Conservation (phyloP, 1,140 invertebrate genomes). For the Pseudomyrmex flavicornis region DNA sequence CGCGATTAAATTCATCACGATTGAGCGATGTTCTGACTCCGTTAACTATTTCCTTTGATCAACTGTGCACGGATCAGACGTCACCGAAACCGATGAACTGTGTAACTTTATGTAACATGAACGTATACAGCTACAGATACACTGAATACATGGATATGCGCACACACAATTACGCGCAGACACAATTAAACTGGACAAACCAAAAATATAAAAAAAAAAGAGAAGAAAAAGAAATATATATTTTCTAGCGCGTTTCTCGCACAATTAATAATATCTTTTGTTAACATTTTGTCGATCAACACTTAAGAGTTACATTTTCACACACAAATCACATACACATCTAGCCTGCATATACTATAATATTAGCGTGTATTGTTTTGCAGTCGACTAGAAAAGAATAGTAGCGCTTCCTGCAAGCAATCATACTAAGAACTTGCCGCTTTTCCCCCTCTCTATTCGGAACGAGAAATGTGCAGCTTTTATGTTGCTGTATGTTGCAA, state of each 20-base stretch:
- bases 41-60: slow-evolving; percentile 54
- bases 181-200: background rate
- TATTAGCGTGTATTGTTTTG: slow-evolving; percentile 1
- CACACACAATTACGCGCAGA: background rate
- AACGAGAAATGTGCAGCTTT: slow-evolving; percentile 33
- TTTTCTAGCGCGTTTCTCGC: background rate
- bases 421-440: slow-evolving; percentile 49
- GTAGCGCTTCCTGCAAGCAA: slow-evolving; percentile 16
- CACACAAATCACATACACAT: slow-evolving; percentile 2
- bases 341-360: background rate
- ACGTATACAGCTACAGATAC: background rate
- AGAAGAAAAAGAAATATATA: background rate
- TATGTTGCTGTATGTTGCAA: slow-evolving; percentile 51
- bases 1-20: slow-evolving; percentile 65
- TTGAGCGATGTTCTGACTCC: slow-evolving; percentile 43
- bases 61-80: slow-evolving; percentile 1
- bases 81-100: slow-evolving; percentile 2
- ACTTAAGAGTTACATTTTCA: background rate
- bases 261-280: slow-evolving; percentile 6
- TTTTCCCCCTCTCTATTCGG: slow-evolving; percentile 48
- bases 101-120: background rate
- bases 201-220: background rate
- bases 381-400: slow-evolving; percentile 47
- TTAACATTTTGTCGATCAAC: slow-evolving; percentile 9
- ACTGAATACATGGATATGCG: no score